phyloP scores from a whole-genome alignment of 2,797 vertebrate species.

The Cryptoblepharus egeriae region DNA sequence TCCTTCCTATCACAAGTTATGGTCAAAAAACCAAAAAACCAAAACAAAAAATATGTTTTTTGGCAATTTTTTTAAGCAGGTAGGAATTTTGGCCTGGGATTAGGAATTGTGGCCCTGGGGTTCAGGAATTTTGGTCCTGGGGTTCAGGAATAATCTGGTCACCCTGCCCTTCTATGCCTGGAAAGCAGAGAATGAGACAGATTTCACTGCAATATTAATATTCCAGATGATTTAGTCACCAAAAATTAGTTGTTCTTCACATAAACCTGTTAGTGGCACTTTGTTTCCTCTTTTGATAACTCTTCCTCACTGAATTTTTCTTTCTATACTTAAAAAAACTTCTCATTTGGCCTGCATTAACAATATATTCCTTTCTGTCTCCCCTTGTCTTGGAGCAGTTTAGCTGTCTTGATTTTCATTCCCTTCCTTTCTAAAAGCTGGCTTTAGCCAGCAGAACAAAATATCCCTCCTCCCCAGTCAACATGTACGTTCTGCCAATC shows the following conservation, averaged over 20 bases:
- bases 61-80: too few relatives aligned
- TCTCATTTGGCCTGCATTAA: slow-evolving; percentile 48
- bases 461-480: not conserved
- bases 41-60: too few relatives aligned
- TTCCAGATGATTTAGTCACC: slow-evolving; percentile 72
- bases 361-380: not conserved
- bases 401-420: slow-evolving; percentile 65
- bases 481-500: slow-evolving; percentile 55
- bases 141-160: too few relatives aligned
- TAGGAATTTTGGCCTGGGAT: too few relatives aligned
- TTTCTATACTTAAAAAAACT: slow-evolving; percentile 28
- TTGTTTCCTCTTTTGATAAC: slow-evolving; percentile 4
- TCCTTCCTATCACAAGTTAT: too few relatives aligned
- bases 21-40: too few relatives aligned
- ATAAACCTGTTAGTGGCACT: slow-evolving; percentile 69
- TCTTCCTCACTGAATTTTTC: slow-evolving; percentile 54
- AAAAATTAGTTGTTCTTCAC: slow-evolving; percentile 74
- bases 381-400: slow-evolving; percentile 56
- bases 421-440: slow-evolving; percentile 57
- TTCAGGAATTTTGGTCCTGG: too few relatives aligned
- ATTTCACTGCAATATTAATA: slow-evolving; percentile 75
- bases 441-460: slow-evolving; percentile 65
- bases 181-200: slow-evolving; percentile 73
- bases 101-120: too few relatives aligned
- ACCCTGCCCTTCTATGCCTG: slow-evolving; percentile 69